Evolutionary conservation across 2,888 invertebrate genomes (phyloP), one percentile per base, ranked within the genome.

Genomic region (Meghimatium bilineatum): DNA sequence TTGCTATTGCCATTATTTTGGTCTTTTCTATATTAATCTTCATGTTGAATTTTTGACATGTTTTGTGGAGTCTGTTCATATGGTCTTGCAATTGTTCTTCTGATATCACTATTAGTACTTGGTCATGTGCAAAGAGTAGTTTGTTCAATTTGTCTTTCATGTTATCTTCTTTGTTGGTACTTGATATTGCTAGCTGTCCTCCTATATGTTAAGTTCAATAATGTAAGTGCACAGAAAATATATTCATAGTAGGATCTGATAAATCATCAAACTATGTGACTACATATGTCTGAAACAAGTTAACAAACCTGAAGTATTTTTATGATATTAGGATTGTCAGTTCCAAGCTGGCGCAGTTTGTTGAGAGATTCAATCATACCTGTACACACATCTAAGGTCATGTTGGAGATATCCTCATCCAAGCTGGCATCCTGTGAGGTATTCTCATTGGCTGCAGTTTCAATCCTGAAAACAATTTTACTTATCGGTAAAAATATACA

Each of bases 291-390:
- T 44, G 29, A 26, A 23, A 34, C 71, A 44, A 44, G 38, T 2
- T 12, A 34, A 20, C 83, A 29, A 29, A 84, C 84, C 80, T 84
- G 44, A 32, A 84, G 66, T 75, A 84, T 84, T n/a, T 69, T 84
- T 12, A 67, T 38, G 2, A 84, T 36, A 66, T 76, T 77, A 6
- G 84, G 80, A 44, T 84, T 84, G 74, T 80, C 76, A 44, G 84
- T 76, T 32, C 75, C 84, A 29, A 84, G 76, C 75, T 84, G 38
- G 32, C 74, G 80, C 26, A 84, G 76, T 60, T 84, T 84, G 34
- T 84, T 69, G 29, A 84, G 71, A 20, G 84, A 84, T 67, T 80
- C 80, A 36, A 84, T 60, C 84, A 84, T 84, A 34, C 76, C 84
- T 44, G 80, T 36, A 60, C 84, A 84, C 26, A 84, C 80, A 84